Evolutionary conservation across 2,113 vertebrate species (phyloP), one percentile per base, ranked within the genome.

Genomic region (Neolamprologus sp.): DNA sequence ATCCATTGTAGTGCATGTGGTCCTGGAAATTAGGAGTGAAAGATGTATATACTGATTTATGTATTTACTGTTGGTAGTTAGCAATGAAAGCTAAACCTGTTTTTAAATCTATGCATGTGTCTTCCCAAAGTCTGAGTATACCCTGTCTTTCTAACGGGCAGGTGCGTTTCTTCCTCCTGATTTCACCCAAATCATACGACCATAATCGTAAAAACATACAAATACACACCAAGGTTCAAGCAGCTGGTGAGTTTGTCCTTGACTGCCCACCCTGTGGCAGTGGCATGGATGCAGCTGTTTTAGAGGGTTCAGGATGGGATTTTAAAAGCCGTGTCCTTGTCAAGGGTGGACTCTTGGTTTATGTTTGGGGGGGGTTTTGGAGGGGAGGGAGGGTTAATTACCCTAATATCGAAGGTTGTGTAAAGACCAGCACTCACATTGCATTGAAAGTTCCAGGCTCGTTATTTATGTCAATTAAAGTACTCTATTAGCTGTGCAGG

Each of bases 171-270:
- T 87, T 91, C 42, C 80, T 26, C 60, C 51, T 73, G 65, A 26
- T 9, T 54, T 81, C 37, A 83, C n/a, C 37, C 45, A 82, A 68
- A 89, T 78, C 45, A 40, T 51, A 35, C 12, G 26, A 28, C 19
- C 28, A 63, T 58, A 26, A 45, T 82, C n/a, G 13, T 78, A 53
- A 84, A 81, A 63, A 91, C 81, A 83, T 80, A 82, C 55, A 88
- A 19, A 80, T 60, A 63, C 81, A 85, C 53, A 84, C 40, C 33
- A 55, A 85, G 83, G 91, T 90, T 91, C 84, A 89, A 85, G 90
- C 94, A 95, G 94, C 93, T 96, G 94, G 93, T 93, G 89, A 92
- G 90, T 93, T 93, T 93, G 93, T 87, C 95, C 95, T 95, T 96
- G 90, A 94, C 91, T 93, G 92, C 84, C 89, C 93, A 92, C 85